Evolutionary conservation across 35 echinoderm and acorn worm species (phyloP).

Genomic region (Eucidaris tribuloides): DNA sequence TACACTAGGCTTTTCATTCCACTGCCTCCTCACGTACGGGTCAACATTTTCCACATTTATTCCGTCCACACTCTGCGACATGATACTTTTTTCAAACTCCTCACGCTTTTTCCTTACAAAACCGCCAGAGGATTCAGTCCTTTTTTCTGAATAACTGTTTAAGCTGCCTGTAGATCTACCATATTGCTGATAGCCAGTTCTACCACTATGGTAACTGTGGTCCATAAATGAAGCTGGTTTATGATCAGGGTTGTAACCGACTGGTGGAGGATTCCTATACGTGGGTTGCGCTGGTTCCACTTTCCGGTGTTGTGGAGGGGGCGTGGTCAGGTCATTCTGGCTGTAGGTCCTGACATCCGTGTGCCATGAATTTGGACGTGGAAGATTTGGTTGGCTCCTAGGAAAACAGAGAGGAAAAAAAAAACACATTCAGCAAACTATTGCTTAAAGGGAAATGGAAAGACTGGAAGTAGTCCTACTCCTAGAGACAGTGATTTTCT

Average conservation of each 20-base stretch:
- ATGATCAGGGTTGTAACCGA: background rate
- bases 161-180: background rate
- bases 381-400: background rate
- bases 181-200: background rate
- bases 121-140: background rate
- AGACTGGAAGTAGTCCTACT: too few species aligned
- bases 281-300: background rate
- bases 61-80: constrained; percentile 7
- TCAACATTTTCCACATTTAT: background rate
- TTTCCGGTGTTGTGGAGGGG: background rate
- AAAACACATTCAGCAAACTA: background rate
- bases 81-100: background rate
- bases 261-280: constrained; percentile 15
- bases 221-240: background rate
- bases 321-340: background rate
- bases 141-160: background rate
- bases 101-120: background rate
- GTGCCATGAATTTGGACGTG: constrained; percentile 13
- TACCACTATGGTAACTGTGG: background rate
- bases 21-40: background rate
- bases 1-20: background rate
- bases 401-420: background rate
- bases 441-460: too few species aligned
- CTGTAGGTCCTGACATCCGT: background rate
- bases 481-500: too few species aligned